Evolutionary conservation across 2,113 vertebrate species (phyloP).

Genomic region (Ptilorrhoa leucosticta): DNA sequence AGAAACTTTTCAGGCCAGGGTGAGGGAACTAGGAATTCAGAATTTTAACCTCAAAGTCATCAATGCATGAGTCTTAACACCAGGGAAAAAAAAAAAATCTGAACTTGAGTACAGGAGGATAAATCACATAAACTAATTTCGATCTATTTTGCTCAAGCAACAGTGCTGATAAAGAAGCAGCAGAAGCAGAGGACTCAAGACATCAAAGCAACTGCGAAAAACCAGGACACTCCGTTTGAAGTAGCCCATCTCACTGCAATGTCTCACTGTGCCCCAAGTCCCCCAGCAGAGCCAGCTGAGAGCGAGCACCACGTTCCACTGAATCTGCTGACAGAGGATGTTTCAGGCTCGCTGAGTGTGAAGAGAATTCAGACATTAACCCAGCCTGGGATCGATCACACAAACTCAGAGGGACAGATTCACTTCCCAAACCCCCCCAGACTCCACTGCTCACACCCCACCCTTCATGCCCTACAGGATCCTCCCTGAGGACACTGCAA

Average conservation of each 20-base stretch:
- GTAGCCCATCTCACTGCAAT: not conserved
- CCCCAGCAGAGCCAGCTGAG: not conserved
- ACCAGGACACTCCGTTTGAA: not conserved
- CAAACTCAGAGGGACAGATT: not conserved
- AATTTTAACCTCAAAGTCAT: not conserved
- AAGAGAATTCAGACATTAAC: not conserved
- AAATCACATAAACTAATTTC: not conserved
- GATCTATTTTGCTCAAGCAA: not conserved
- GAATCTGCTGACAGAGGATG: not conserved
- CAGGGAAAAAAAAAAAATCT: not conserved
- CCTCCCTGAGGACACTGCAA: fast-evolving
- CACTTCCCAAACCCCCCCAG: not conserved
- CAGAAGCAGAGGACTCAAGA: not conserved
- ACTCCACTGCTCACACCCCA: not conserved
- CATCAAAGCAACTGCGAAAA: not conserved
- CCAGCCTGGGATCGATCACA: not conserved
- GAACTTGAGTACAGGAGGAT: not conserved
- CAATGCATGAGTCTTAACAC: not conserved
- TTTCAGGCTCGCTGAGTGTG: not conserved
- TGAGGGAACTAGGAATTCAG: not conserved
- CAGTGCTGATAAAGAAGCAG: not conserved
- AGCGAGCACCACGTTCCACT: not conserved
- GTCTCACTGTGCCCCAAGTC: not conserved
- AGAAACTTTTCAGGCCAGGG: not conserved
- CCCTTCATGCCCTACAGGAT: fast-evolving